Base-by-base conservation (phyloP, 2,888 invertebrate species). In the Hyppa rectilinea region DNA sequence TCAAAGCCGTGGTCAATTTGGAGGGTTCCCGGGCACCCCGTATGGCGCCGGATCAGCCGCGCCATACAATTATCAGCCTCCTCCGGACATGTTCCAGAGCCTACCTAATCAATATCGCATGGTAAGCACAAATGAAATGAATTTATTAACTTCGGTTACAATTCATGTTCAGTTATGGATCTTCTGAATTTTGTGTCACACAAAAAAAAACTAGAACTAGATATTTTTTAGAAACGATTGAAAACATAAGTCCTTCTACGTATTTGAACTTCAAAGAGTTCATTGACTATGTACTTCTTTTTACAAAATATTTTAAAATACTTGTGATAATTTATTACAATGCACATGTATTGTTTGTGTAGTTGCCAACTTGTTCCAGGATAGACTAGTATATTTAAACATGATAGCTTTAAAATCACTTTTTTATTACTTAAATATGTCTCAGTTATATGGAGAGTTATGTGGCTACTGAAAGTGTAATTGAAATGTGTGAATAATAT, bases 1-100 rank as follows among this genome's bases (percentile, higher is more conserved):
- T 78, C 98, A 98, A 91, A 97, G 97, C 82, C 97, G 98, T 69
- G 97, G 98, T 59, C 98, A 98, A 87, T 98, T 97, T 88, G 98
- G 98, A 17, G 98, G 98, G 80, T 98, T 97, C 89, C 97, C 98
- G 10, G 97, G 97, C 75, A 94, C 96, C 4, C 97, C 97, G n/a
- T 97, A 96, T 89, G 96, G 97, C 50, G 97, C 98, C 52, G 97
- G 97, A 47, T 97, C 97, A 10, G 97, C 96, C 75, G 96, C 97
- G 7, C 98, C 98, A 62, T 98, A 97, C 89, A 97, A 97, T 81
- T 98, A 98, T 90, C 97, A 97, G 89, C 97, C 98, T 23, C 98
- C 98, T 40, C 95, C 95, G 61, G 95, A 96, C 75, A 95, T 96
- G 95, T 96, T 95, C 88, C 95, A 95, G 87, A 94, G 94, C 75